These are phyloP conservation scores for Rhinoptilus africanus DNA, from an alignment of 2,113 vertebrate genomes.

Conservation along the genomic window DNA sequence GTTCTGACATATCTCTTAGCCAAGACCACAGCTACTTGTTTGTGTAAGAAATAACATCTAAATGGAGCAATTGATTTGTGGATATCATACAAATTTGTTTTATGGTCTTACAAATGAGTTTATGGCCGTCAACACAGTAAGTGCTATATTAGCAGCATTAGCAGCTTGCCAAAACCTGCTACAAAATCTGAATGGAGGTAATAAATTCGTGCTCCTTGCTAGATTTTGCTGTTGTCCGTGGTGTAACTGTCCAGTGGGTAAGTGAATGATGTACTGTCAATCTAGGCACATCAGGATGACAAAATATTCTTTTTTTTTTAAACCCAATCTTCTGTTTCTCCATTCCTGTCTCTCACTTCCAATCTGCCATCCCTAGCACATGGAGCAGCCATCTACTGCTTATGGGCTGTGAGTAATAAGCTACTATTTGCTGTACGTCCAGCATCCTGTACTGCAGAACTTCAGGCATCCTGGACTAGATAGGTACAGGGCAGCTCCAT, in stretches of 20 bases:
- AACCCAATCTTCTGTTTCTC: neutral
- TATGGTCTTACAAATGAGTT: conserved; percentile 40
- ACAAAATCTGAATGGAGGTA: conserved; percentile 14
- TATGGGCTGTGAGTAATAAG: neutral
- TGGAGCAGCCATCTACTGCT: neutral
- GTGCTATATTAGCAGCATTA: conserved; percentile 43
- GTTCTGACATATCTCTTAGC: neutral
- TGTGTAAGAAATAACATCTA: conserved; percentile 34
- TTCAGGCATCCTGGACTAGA: neutral
- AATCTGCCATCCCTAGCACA: neutral
- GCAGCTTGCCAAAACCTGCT: conserved; percentile 31
- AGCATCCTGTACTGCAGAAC: neutral
- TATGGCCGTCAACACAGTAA: conserved; percentile 28
- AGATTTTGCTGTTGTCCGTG: neutral
- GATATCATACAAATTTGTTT: conserved; percentile 25
- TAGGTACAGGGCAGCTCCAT: neutral
- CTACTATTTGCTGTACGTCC: neutral
- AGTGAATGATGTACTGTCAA: neutral
- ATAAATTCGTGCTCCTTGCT: conserved; percentile 19
- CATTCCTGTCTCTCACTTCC: neutral
- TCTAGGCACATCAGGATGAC: neutral
- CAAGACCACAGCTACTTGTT: conserved; percentile 12
- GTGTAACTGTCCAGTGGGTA: neutral
- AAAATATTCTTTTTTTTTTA: neutral
- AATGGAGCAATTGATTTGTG: conserved; percentile 44